Percentiles rank a stretch among this genome's conserved stretches.
Evolutionary conservation across 2,888 invertebrate species (phyloP).

Genomic region (Meiosimyza decipiens): DNA sequence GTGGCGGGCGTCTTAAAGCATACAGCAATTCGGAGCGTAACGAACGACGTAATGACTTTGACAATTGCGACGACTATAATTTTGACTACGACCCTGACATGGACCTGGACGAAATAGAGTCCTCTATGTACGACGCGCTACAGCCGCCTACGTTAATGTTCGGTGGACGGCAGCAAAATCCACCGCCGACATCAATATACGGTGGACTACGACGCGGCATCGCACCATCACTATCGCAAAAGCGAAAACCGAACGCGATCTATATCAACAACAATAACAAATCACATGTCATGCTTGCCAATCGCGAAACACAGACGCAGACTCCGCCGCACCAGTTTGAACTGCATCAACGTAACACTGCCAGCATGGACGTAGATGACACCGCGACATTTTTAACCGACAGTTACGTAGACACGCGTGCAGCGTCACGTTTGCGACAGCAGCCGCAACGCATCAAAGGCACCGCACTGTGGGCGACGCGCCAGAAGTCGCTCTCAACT

Average conservation of each 20-base stretch:
- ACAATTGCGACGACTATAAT: slow-evolving; percentile 54
- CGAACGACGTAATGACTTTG: slow-evolving; percentile 37
- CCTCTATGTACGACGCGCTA: slow-evolving; percentile 38
- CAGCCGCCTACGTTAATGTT: neutral
- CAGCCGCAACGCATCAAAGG: slow-evolving; percentile 39
- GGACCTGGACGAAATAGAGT: slow-evolving; percentile 37
- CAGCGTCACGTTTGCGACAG: slow-evolving; percentile 41
- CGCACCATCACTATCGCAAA: slow-evolving; percentile 36
- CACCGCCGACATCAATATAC: slow-evolving; percentile 15
- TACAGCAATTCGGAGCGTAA: neutral
- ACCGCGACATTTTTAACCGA: slow-evolving; percentile 41
- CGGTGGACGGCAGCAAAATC: neutral
- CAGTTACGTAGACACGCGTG: slow-evolving; percentile 42
- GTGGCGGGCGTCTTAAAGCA: slow-evolving; percentile 7
- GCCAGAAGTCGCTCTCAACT: slow-evolving; percentile 63
- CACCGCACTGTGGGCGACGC: slow-evolving; percentile 43
- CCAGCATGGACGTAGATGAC: slow-evolving; percentile 37
- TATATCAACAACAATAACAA: slow-evolving; percentile 12
- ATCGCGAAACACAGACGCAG: slow-evolving; percentile 22
- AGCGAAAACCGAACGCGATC: slow-evolving; percentile 32
- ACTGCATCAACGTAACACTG: slow-evolving; percentile 32
- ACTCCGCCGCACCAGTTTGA: slow-evolving; percentile 17
- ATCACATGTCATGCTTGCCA: neutral
- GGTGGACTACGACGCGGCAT: slow-evolving; percentile 30
- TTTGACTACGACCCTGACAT: slow-evolving; percentile 55